Percentiles rank a stretch among this genome's conserved stretches.
These are phyloP conservation scores for Peromyscus nudipes DNA, from an alignment of 2,797 vertebrate species.

Conservation along the genomic window DNA sequence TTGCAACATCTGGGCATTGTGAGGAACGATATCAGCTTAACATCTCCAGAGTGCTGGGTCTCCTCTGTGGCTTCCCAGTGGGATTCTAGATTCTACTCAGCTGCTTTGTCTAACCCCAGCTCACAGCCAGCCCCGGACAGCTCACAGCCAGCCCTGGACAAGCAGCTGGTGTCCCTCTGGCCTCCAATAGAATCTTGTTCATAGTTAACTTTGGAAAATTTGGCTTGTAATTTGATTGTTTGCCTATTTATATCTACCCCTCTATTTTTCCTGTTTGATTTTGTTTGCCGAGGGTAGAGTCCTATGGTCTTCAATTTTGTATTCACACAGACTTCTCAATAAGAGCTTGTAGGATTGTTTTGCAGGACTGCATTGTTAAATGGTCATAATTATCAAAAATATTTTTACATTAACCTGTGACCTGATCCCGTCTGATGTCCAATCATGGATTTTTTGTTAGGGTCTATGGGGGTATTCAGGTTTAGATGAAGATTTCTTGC, in stretches of 20 bases:
- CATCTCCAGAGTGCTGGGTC: neutral
- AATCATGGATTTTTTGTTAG: neutral
- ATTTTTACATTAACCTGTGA: neutral
- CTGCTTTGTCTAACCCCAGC: neutral
- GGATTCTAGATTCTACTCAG: neutral
- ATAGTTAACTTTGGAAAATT: neutral
- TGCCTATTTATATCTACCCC: neutral
- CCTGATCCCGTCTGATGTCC: constrained; percentile 1
- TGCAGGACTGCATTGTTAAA: constrained; percentile 9
- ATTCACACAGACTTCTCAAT: neutral
- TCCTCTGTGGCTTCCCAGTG: neutral
- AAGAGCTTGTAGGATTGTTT: neutral
- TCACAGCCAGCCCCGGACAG: neutral
- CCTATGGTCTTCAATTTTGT: neutral
- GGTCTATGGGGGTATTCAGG: neutral
- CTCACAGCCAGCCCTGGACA: neutral
- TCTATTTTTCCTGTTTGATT: constrained; percentile 24
- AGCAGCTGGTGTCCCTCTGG: neutral
- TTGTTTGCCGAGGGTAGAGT: neutral
- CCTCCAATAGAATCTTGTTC: neutral
- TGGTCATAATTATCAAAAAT: neutral
- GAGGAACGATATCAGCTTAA: neutral
- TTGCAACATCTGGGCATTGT: neutral
- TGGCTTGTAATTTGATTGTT: neutral
- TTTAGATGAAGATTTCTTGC: neutral